These are phyloP conservation scores for Conomelus anceps DNA, from an alignment of 2,888 invertebrate species.

Conservation along the genomic window DNA sequence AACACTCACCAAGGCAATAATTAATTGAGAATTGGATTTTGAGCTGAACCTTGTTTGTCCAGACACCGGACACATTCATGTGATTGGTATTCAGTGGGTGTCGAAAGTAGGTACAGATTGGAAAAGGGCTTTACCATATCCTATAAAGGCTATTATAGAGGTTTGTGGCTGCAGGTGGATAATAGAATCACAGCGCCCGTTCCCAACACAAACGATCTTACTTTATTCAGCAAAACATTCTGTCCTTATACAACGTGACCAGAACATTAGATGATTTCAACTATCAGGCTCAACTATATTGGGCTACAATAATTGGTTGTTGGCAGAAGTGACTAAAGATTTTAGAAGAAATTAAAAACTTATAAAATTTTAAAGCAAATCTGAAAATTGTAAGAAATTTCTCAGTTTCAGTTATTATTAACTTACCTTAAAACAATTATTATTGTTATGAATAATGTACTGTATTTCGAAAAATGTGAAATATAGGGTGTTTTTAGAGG, in stretches of 20 bases:
- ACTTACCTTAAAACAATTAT: too few relatives aligned
- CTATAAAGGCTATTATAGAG: background rate
- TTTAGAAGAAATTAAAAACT: background rate
- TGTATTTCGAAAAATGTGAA: too few relatives aligned
- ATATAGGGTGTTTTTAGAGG: too few relatives aligned
- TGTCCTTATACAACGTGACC: background rate
- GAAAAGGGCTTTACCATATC: background rate
- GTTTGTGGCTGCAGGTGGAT: background rate
- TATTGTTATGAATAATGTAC: too few relatives aligned
- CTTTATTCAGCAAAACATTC: background rate
- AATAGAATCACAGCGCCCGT: background rate
- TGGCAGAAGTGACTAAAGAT: background rate
- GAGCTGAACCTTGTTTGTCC: background rate
- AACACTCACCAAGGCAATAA: background rate
- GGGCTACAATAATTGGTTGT: background rate
- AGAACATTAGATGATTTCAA: background rate
- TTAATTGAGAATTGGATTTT: background rate
- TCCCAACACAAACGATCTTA: background rate
- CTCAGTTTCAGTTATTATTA: too few relatives aligned
- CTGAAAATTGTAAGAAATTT: too few relatives aligned
- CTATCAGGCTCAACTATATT: background rate
- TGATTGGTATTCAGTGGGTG: background rate
- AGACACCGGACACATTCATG: background rate
- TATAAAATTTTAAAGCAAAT: too few relatives aligned
- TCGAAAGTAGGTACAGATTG: background rate